Evolutionary conservation across 2,113 vertebrate species (phyloP).

Genomic region (Dryoscopus gambensis): DNA sequence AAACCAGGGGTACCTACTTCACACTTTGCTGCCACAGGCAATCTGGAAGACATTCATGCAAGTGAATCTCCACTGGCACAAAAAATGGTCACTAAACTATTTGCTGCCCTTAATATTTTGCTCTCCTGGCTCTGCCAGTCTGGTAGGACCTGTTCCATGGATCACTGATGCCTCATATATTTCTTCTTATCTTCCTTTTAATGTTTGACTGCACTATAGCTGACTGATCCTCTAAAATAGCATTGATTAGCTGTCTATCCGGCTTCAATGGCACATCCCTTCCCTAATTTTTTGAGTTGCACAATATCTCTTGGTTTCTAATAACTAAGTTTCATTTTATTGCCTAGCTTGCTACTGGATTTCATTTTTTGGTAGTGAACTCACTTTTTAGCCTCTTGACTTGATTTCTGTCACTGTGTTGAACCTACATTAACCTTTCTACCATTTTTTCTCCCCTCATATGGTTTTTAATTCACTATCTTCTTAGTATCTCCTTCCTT

Average conservation of each 20-base stretch:
- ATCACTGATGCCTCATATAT: rapidly evolving
- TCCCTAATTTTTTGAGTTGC: neutral
- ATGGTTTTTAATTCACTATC: neutral
- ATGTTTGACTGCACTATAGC: neutral
- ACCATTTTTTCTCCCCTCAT: neutral
- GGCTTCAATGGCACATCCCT: neutral
- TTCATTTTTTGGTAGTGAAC: neutral
- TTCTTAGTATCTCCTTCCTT: neutral
- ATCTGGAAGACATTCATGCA: neutral
- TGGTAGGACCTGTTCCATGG: neutral
- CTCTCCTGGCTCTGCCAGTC: neutral
- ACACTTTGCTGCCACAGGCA: neutral
- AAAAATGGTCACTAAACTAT: neutral
- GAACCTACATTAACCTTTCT: neutral
- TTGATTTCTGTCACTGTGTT: neutral
- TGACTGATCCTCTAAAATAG: neutral
- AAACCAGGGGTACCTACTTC: neutral
- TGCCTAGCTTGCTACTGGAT: neutral
- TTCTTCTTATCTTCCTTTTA: neutral
- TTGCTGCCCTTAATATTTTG: neutral
- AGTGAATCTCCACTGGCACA: neutral
- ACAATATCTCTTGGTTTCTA: neutral
- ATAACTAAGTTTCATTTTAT: neutral
- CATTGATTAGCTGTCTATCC: neutral
- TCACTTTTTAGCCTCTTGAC: neutral